Base-by-base conservation (phyloP, 2,797 vertebrate genomes). In the Melanogrammus aeglefinus region DNA sequence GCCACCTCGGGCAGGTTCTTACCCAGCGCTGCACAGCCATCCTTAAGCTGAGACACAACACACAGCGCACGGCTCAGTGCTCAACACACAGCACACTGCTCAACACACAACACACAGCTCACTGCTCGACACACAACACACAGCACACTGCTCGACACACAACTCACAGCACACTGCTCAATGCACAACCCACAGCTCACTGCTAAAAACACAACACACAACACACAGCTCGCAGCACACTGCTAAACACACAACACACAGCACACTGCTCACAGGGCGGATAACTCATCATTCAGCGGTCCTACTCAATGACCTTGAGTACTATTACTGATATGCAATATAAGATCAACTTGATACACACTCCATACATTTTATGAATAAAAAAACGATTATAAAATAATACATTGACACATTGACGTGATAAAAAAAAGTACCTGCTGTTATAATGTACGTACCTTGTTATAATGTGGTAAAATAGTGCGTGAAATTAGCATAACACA, bases 1-100 rank as follows among this genome's bases (percentile, higher is more conserved):
- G 94, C 92, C 80, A 94, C 91, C 12, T 75, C 14, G 4, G 91
- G 92, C 92, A 93, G 91, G 79, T 94, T 96, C 90, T 95, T 95
- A 78, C 93, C 90, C 76, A 95, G 82, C 36, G 88, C 69, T 21
- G 80, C 85, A 83, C 35, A 36, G 35, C 35, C 35, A 5, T 6
- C 35, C 35, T 36, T 5, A 5, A 36, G 35, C 35, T 36, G 35
- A 36, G 35, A 36, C 35, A 35, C 57, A 66, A 24, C n/a, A 18
- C 6, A 18, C 57, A 66, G 1, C 3, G 3, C 16, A 16, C 6
- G 0, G 35, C 35, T 35, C 35, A 35, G 5, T 35, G 35, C 35
- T 35, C 35, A 35, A 35, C 35, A 35, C 35, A 35, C 35, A 35
- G 5, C 35, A 2, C 35, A 35, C n/a, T n/a, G n/a, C n/a, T n/a